A percentile compares a stretch with the other conserved stretches of the same genome.
Conservation (phyloP, 2,888 invertebrate genomes). For the Eristalis arbustorum region DNA sequence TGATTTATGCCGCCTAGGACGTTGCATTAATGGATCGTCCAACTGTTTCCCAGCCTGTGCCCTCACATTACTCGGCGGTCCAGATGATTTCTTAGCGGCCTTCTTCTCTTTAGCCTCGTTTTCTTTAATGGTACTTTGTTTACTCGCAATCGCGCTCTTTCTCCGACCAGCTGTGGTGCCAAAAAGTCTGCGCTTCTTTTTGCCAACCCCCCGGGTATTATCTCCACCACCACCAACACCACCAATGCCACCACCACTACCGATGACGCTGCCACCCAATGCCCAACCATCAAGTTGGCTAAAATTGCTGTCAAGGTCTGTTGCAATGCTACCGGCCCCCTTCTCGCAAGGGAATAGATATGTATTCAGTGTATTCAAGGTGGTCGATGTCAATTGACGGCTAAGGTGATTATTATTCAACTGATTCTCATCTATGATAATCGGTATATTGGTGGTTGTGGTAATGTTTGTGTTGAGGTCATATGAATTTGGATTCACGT, state of each 20-base stretch:
- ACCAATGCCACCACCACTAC: conserved; percentile 39
- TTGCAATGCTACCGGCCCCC: conserved; percentile 76
- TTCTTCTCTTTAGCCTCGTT: conserved; percentile 72
- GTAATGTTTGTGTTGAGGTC: conserved; percentile 77
- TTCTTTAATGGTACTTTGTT: conserved; percentile 60
- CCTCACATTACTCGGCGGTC: conserved; percentile 76
- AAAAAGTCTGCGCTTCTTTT: conserved; percentile 68
- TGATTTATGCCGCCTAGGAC: conserved; percentile 75
- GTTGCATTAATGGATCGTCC: conserved; percentile 79
- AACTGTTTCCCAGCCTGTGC: conserved; percentile 70
- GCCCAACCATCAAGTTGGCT: conserved; percentile 78
- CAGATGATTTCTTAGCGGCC: conserved; percentile 77
- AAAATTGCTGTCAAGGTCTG: conserved; percentile 78
- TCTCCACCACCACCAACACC: conserved; percentile 35
- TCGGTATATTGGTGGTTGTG: conserved; percentile 71
- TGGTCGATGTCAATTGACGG: conserved; percentile 76
- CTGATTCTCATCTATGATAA: conserved; percentile 72
- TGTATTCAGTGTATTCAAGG: conserved; percentile 78
- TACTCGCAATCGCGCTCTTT: conserved; percentile 45
- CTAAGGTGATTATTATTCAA: conserved; percentile 73
- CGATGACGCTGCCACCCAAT: conserved; percentile 73
- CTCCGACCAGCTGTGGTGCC: conserved; percentile 53
- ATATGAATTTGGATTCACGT: conserved; percentile 78
- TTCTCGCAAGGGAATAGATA: conserved; percentile 79
- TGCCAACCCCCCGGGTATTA: conserved; percentile 33